Evolutionary conservation across 2,797 vertebrate genomes (phyloP), one percentile per base, ranked within the genome.

Genomic region (Phrynocephalus vlangalii): DNA sequence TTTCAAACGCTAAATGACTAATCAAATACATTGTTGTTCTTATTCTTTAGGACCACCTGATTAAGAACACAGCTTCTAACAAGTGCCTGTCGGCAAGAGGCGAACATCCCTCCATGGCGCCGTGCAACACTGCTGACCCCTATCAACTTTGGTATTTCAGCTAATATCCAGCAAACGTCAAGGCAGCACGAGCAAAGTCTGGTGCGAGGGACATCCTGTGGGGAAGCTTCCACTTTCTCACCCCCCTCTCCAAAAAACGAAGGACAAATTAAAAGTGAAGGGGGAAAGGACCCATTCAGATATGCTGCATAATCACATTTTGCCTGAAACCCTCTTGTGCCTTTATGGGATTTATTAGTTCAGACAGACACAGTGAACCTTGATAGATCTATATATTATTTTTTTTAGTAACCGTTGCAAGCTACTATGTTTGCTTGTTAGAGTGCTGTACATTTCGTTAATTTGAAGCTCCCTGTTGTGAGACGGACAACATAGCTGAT

Each of bases 111-210:
- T 87, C 95, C 13, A 97, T 98, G 94, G 96, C 92, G 26, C 18
- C 92, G 73, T 99, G 99, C 86, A 92, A 98, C 79, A 67, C 89
- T 33, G 90, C 83, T 2, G 97, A 99, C 91, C 73, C 93, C 66
- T 90, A 94, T 91, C 98, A 99, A 94, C 97, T 95, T 68, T 99
- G 99, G 99, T 83, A 94, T 76, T 97, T 99, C 92, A 97, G 96
- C 88, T 99, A 98, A 97, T 68, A 2, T 3, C 0, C 24, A 33
- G 24, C 1, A 0, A 60, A 87, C 8, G 86, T 48, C 73, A 63
- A 80, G 82, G 33, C 2, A 84, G 77, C 66, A 11, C 7, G 1
- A 48, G 8, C 73, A 50, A 28, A 68, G 9, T n/a, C 50, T 86
- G 50, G 67, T 8, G 5, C 72, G 48, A 81, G 2, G 1, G 26